Conservation (phyloP, 2,888 invertebrate genomes). For the Lycia hirtaria region DNA sequence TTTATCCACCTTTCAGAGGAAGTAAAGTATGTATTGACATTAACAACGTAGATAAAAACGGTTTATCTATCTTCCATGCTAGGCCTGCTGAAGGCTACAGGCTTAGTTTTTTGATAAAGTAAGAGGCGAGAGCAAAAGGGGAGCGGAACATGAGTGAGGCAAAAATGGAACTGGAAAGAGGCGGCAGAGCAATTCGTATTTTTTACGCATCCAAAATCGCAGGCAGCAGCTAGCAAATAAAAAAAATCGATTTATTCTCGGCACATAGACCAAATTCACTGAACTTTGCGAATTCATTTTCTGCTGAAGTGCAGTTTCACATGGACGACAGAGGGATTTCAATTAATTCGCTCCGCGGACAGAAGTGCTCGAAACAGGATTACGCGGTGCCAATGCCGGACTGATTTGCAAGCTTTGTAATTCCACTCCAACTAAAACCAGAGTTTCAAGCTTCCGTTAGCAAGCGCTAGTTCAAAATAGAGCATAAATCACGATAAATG, state of each 20-base stretch:
- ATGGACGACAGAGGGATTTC: constrained; percentile 51
- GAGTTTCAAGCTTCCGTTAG: constrained; percentile 29
- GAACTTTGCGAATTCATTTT: constrained; percentile 51
- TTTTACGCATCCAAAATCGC: no score
- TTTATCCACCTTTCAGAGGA: no score
- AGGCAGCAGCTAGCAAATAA: constrained; percentile 13
- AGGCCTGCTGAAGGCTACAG: no score
- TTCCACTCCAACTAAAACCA: constrained; percentile 38
- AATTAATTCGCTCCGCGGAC: constrained; percentile 52
- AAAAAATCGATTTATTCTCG: constrained; percentile 5
- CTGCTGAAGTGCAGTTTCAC: constrained; percentile 48
- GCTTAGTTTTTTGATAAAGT: no score
- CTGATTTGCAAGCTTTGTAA: constrained; percentile 40
- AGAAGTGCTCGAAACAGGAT: constrained; percentile 44
- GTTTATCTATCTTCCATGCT: no score
- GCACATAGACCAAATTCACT: constrained; percentile 18
- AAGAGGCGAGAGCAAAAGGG: no score
- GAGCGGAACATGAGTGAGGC: no score
- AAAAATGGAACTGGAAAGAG: no score
- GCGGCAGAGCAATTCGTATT: no score
- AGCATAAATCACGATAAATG: constrained; percentile 52
- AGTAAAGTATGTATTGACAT: no score
- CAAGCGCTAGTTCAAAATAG: constrained; percentile 29
- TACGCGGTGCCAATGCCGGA: constrained; percentile 40
- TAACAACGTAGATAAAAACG: no score